Evolutionary conservation across 2,113 vertebrate genomes (phyloP).

Genomic region (Azemiops feae): DNA sequence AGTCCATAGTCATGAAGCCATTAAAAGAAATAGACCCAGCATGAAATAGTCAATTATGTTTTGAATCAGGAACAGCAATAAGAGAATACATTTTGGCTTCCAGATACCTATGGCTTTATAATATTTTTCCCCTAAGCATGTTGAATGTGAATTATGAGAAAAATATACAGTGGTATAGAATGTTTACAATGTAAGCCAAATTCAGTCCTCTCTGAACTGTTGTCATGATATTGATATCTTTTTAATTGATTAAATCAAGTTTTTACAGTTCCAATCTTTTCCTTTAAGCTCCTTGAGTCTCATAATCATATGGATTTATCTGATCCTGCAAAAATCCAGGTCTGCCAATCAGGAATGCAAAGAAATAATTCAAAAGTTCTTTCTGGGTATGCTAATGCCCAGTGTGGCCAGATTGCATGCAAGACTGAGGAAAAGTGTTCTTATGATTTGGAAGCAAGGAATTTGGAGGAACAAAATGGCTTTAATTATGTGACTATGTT

Average conservation of each 20-base stretch:
- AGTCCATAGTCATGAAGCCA: conserved; percentile 19
- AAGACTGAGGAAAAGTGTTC: neutral
- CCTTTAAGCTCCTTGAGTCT: neutral
- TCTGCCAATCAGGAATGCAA: neutral
- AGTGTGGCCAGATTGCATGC: neutral
- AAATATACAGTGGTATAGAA: conserved; percentile 22
- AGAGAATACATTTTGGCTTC: conserved; percentile 9
- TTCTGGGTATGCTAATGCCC: neutral
- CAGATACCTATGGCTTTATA: conserved; percentile 31
- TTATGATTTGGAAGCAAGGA: no score
- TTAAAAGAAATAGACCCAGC: conserved; percentile 27
- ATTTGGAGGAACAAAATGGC: neutral
- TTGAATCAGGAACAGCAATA: conserved; percentile 31
- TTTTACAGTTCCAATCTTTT: neutral
- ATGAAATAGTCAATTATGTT: conserved; percentile 24
- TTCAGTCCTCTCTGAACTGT: neutral
- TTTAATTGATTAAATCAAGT: conserved; percentile 14
- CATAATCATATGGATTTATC: conserved; percentile 15
- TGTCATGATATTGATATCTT: neutral
- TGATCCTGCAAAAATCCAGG: neutral
- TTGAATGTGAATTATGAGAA: neutral
- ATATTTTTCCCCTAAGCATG: conserved; percentile 14
- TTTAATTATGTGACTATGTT: neutral
- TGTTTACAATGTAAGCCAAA: neutral
- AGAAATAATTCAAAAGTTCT: neutral